Evolutionary conservation across 2,113 vertebrate species (phyloP).

Genomic region (Ptyas mucosa): DNA sequence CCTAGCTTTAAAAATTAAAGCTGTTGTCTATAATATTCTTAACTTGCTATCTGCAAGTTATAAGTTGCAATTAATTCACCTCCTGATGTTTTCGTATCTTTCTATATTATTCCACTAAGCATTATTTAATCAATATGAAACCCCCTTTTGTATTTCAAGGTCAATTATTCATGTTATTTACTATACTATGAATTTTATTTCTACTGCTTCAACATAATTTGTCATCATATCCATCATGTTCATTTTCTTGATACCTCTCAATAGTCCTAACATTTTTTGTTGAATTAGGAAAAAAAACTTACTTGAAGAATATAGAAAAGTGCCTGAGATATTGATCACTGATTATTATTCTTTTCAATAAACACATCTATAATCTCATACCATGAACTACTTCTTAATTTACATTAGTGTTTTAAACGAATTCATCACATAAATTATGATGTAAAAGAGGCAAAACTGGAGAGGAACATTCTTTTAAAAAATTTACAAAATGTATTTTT

Average conservation of each 20-base stretch:
- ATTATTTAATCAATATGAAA: neutral
- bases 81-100: neutral
- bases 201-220: neutral
- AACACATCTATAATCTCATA: neutral
- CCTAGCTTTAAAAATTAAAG: neutral
- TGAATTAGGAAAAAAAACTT: neutral
- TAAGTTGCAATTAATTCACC: neutral
- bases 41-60: neutral
- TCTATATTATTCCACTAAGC: neutral
- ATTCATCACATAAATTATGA: neutral
- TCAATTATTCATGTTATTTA: neutral
- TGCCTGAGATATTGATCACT: neutral
- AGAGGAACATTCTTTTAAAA: neutral
- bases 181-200: neutral
- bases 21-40: neutral
- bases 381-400: neutral
- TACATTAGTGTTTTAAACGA: neutral
- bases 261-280: neutral
- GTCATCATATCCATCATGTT: neutral
- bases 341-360: neutral
- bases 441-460: neutral
- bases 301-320: neutral
- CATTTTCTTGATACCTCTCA: neutral
- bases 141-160: neutral
- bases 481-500: neutral